Base-by-base conservation (phyloP, 30 jellyfish, hydroid and myxozoan genomes). In the Aurelia aurita region DNA sequence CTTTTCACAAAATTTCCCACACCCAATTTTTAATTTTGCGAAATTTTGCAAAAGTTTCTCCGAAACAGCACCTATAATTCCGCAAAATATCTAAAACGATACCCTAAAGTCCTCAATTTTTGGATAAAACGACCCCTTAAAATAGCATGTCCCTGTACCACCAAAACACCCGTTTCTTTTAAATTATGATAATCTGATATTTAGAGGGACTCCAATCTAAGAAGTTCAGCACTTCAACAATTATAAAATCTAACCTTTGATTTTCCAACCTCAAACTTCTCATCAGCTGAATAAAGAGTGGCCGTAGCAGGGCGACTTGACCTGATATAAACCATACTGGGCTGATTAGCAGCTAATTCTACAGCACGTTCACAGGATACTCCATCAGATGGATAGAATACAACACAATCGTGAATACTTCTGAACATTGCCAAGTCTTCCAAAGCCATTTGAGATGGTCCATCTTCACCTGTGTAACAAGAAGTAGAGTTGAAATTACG, bases 401-500 rank as follows among this genome's bases (percentile, higher is more conserved):
- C 99, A 79, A 89, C 97, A 54, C 97, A 88, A 18, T 58, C 90
- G 8, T 91, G 97, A 18, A 95, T 46, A 80, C 97, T 85, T 49
- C 99, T 91, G 89, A 95, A 95, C 96, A 95, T 88, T 64, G 97
- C 90, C 16, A 95, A 46, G 63, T 95, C 99, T 58, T 95, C 99
- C 89, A 95, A 61, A 13, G 97, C 99, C 99, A 95, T 95, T 64
- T 95, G 99, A 44, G 99, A 95, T 0, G 97, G 97, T 12, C 99
- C 99, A 58, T 95, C 99, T 75, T 95, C 99, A 73, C 99, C 98
- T 91, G 74, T 10, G 23, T 43, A 59, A 39, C 51, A 60, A 74
- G 86, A 57, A 71, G 13, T 22, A 49, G 27, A 80, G 19, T 19
- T 67, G 62, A 44, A 8, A 9, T 14, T 28, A 1, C 46, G 43